Evolutionary conservation across 2,113 vertebrate genomes (phyloP), one percentile per base, ranked within the genome.

Genomic region (Pollachius pollachius): DNA sequence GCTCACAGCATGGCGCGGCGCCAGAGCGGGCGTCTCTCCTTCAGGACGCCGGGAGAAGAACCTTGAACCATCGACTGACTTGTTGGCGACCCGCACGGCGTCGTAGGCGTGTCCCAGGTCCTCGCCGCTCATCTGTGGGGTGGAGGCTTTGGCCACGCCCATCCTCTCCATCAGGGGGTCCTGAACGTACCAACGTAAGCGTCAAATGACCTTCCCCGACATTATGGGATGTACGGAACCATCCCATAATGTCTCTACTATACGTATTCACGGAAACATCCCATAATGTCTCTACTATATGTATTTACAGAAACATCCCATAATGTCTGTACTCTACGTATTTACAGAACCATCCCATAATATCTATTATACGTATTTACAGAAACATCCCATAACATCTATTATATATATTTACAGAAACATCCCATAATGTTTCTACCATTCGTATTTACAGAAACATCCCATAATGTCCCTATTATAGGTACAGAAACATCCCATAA

Each of bases 51-150:
- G 41, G 6, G 41, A 11, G 7, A 1, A 13, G 41, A 8, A 48
- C 1, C 41, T 12, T 48, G 8, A 48, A 9, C 8, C 41, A 65
- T 11, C 25, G 64, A 86, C 92, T 87, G 74, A 94, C 94, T 87
- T 94, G 72, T 93, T 93, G 79, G 94, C 87, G 56, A 91, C 92
- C 58, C 92, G 92, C 3, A 92, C 84, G 0, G 91, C 89, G 3
- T 93, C 88, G 0, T 92, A 94, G 0, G 93, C 89, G 0, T 87
- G 87, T 30, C 81, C 85, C 81, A 94, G 74, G 77, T 94, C 94
- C 19, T 92, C 92, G 8, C 71, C 89, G 25, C 68, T 86, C 77
- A 77, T 82, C 80, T 84, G 87, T 77, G 0, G 81, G 0, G 78
- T 81, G 15, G 87, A 75, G 13, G 90, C 88, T 79, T 89, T 93